A percentile compares a stretch with the other conserved stretches of the same genome.
phyloP scores from a whole-genome alignment of 1,140 invertebrate genomes.

The Adoxophyes honmai region DNA sequence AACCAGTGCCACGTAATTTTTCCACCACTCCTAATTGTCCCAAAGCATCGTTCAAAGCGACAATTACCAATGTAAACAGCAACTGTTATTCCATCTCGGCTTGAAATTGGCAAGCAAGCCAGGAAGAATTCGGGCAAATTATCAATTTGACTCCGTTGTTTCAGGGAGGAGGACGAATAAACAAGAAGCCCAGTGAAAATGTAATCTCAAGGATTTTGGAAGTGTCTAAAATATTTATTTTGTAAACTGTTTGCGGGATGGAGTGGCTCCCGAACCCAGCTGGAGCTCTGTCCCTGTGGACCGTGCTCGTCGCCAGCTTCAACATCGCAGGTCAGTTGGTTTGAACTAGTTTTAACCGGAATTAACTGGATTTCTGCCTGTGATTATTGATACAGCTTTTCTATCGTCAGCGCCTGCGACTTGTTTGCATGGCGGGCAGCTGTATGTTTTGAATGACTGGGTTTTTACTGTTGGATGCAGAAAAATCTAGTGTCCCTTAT shows the following conservation, averaged over 20 bases:
- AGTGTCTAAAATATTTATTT: constrained; percentile 17
- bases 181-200: constrained; percentile 21
- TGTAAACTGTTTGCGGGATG: constrained; percentile 35
- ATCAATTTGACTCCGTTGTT: constrained; percentile 26
- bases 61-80: constrained; percentile 9
- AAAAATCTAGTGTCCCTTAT: no score
- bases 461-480: no score
- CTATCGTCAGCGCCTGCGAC: no score
- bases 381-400: no score
- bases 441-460: no score
- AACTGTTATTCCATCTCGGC: not conserved
- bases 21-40: not conserved
- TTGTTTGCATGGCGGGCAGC: no score
- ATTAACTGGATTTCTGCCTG: no score
- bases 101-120: not conserved
- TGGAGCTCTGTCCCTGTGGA: constrained; percentile 48
- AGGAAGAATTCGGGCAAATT: constrained; percentile 18
- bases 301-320: constrained; percentile 48
- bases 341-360: no score
- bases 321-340: constrained; percentile 58
- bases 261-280: constrained; percentile 40
- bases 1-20: no score
- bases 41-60: not conserved
- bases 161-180: constrained; percentile 18
- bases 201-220: constrained; percentile 19